These are phyloP conservation scores for Phortica magna DNA, from an alignment of 2,888 invertebrate genomes.

Conservation along the genomic window DNA sequence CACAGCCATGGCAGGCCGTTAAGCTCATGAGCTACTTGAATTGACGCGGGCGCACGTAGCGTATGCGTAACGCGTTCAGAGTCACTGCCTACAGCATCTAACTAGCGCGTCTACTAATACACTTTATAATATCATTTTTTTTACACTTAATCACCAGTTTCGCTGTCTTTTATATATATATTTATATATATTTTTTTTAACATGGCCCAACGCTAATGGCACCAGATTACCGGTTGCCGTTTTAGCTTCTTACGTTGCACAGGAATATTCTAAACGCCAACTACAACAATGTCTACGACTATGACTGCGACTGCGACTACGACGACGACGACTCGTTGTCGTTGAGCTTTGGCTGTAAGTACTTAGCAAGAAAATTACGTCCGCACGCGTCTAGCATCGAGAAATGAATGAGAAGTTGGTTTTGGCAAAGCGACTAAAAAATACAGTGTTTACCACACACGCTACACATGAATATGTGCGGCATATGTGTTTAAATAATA, in stretches of 20 bases:
- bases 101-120: background rate
- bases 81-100: background rate
- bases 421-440: background rate
- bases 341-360: conserved; percentile 4
- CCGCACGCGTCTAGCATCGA: conserved; percentile 69
- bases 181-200: conserved; percentile 34
- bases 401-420: conserved; percentile 62
- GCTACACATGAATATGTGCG: too few relatives aligned
- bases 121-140: background rate
- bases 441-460: too few relatives aligned
- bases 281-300: background rate
- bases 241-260: background rate
- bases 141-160: too few relatives aligned
- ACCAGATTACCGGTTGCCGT: conserved; percentile 63
- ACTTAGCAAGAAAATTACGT: conserved; percentile 58
- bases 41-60: conserved; percentile 50
- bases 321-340: background rate
- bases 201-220: conserved; percentile 61
- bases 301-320: background rate
- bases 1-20: background rate
- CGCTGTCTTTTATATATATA: too few relatives aligned
- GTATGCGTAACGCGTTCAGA: conserved; percentile 59
- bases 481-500: too few relatives aligned
- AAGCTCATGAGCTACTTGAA: background rate
- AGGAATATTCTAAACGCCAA: conserved; percentile 8